These are phyloP conservation scores for Heptranchias perlo DNA, from an alignment of 2,113 vertebrate species.

Conservation along the genomic window DNA sequence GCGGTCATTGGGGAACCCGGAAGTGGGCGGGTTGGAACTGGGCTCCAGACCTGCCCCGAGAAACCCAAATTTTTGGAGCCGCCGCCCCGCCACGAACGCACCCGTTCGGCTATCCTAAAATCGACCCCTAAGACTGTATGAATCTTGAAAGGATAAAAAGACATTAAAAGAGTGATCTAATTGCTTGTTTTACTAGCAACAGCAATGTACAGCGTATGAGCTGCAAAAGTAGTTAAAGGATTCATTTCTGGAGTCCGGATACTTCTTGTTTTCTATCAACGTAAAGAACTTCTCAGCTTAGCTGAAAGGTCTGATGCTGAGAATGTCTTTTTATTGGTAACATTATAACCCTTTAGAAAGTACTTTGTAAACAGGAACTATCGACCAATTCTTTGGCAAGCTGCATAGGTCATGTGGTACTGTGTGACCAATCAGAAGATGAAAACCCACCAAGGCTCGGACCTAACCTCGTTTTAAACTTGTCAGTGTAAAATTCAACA, in stretches of 20 bases:
- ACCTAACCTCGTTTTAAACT: neutral
- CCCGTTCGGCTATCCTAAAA: too few species aligned
- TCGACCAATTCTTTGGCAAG: neutral
- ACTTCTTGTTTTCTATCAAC: too few species aligned
- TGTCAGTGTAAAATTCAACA: neutral
- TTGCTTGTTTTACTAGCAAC: neutral
- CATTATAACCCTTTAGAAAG: neutral
- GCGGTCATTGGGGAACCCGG: too few species aligned
- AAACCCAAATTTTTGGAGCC: too few species aligned
- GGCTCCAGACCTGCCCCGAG: too few species aligned
- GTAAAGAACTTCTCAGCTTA: too few species aligned
- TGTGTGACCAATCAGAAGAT: neutral
- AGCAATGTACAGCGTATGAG: neutral
- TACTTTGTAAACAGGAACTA: neutral
- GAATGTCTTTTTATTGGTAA: neutral
- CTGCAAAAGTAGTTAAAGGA: neutral
- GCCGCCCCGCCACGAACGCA: too few species aligned
- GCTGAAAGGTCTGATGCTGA: neutral
- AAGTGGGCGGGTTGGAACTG: too few species aligned
- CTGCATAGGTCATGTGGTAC: neutral
- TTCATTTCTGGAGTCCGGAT: neutral
- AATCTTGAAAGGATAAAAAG: too few species aligned
- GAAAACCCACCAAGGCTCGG: neutral
- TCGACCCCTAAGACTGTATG: too few species aligned
- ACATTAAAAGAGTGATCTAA: neutral